phyloP scores from a whole-genome alignment of 2,888 invertebrate species.

The Diabrotica balteata region DNA sequence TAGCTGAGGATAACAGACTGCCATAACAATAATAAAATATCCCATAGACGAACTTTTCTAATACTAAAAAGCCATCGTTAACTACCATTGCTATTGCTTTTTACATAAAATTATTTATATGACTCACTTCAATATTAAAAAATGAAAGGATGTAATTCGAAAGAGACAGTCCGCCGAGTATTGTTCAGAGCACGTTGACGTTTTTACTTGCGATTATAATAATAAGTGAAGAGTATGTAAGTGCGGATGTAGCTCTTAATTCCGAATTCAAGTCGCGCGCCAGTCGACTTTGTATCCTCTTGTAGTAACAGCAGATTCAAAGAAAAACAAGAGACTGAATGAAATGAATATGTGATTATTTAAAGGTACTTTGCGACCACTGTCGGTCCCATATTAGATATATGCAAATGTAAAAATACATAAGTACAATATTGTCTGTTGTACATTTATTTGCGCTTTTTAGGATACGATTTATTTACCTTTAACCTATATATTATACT shows the following conservation, averaged over 20 bases:
- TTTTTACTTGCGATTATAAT: conserved; percentile 29
- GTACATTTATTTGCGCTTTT: too few species aligned
- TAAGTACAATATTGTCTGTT: too few species aligned
- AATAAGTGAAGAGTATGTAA: conserved; percentile 10
- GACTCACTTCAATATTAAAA: background rate
- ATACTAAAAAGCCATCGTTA: too few species aligned
- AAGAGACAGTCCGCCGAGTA: conserved; percentile 8
- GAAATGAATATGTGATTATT: conserved; percentile 9
- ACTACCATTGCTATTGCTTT: too few species aligned
- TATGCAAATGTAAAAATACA: background rate
- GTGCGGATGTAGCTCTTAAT: conserved; percentile 33
- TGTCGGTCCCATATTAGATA: conserved; percentile 3
- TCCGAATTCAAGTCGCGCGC: conserved; percentile 29
- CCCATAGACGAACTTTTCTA: too few species aligned
- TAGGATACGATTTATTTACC: too few species aligned
- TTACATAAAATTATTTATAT: background rate
- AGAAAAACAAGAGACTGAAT: conserved; percentile 28
- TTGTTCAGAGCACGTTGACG: conserved; percentile 17
- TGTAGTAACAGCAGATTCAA: conserved; percentile 30
- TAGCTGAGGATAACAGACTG: too few species aligned
- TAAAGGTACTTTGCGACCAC: background rate
- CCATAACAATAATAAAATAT: too few species aligned
- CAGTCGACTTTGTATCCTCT: conserved; percentile 23
- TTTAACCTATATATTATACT: too few species aligned
- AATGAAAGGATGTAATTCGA: conserved; percentile 9